A percentile compares a stretch with the other conserved stretches of the same genome.
phyloP scores from a whole-genome alignment of 2,888 invertebrate species.

The Cheilosia impressa region DNA sequence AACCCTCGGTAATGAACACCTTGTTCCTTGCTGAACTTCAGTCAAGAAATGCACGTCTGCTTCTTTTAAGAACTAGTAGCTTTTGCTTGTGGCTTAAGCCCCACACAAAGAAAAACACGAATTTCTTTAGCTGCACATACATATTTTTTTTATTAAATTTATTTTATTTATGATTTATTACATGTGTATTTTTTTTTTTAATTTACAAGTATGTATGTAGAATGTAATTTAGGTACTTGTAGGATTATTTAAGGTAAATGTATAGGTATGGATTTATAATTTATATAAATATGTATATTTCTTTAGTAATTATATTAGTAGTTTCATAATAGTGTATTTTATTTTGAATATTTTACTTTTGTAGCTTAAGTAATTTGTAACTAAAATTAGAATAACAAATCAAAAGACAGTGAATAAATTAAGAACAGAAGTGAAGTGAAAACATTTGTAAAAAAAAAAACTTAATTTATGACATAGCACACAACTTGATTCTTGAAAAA shows the following conservation, averaged over 20 bases:
- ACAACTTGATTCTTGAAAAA: background rate
- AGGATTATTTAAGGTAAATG: constrained; percentile 25
- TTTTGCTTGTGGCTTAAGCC: too few relatives aligned
- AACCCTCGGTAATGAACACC: too few relatives aligned
- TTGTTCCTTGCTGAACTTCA: too few relatives aligned
- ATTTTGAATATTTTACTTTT: constrained; percentile 21
- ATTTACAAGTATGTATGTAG: constrained; percentile 28
- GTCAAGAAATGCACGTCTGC: too few relatives aligned
- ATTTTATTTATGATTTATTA: constrained; percentile 22
- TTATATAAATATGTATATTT: constrained; percentile 8
- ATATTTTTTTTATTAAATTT: constrained; percentile 7
- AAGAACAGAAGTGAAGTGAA: background rate
- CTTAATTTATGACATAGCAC: constrained; percentile 1
- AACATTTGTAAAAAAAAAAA: background rate
- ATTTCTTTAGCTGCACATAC: background rate
- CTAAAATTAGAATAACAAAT: background rate
- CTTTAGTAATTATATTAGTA: constrained; percentile 7
- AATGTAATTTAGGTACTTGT: constrained; percentile 25
- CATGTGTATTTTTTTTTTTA: constrained; percentile 17
- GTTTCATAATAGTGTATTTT: constrained; percentile 1
- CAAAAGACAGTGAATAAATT: background rate
- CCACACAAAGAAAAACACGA: too few relatives aligned
- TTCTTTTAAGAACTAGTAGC: too few relatives aligned
- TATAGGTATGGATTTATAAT: background rate
- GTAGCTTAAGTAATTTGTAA: constrained; percentile 11